Percentiles rank a stretch among this genome's conserved stretches.
These are phyloP conservation scores for Myripristis murdjan DNA, from an alignment of 2,797 vertebrate genomes.

Conservation along the genomic window DNA sequence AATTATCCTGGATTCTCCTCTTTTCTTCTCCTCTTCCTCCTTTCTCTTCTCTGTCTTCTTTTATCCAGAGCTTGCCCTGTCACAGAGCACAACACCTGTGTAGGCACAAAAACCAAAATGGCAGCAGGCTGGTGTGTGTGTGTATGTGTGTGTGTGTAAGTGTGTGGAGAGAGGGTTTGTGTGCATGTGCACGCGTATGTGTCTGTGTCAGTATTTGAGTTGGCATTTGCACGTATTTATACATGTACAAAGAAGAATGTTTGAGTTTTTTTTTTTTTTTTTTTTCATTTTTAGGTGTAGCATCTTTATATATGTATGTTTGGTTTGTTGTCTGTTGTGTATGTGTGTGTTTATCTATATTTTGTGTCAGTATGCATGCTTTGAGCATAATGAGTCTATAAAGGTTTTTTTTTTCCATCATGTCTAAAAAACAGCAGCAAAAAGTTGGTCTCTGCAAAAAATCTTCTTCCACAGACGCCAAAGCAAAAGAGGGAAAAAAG, in stretches of 20 bases:
- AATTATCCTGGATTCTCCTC: conserved; percentile 92
- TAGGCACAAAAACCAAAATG: conserved; percentile 92
- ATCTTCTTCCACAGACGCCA: conserved; percentile 84
- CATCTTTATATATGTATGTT: conserved; percentile 72
- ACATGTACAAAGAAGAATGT: conserved; percentile 82
- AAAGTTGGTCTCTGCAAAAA: conserved; percentile 90
- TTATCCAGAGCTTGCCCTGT: conserved; percentile 85
- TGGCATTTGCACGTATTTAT: conserved; percentile 86
- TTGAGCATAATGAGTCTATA: conserved; percentile 90
- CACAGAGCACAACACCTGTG: conserved; percentile 88
- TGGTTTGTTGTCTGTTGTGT: conserved; percentile 67
- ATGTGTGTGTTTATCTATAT: conserved; percentile 76
- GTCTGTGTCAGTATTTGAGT: conserved; percentile 81
- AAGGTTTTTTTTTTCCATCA: conserved; percentile 82
- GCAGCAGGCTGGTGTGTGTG: conserved; percentile 91
- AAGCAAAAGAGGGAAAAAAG: conserved; percentile 84
- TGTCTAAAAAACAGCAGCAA: conserved; percentile 91
- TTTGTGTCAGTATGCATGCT: conserved; percentile 87
- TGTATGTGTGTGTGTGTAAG: conserved; percentile 60
- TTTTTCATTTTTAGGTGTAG: conserved; percentile 60
- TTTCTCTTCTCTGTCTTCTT: conserved; percentile 66
- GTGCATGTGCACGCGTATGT: conserved; percentile 49
- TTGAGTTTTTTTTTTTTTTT: conserved; percentile 42
- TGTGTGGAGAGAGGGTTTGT: conserved; percentile 27
- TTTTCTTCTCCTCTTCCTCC: conserved; percentile 63